These are phyloP conservation scores for Ips typographus DNA, from an alignment of 1,140 invertebrate genomes.

Conservation along the genomic window DNA sequence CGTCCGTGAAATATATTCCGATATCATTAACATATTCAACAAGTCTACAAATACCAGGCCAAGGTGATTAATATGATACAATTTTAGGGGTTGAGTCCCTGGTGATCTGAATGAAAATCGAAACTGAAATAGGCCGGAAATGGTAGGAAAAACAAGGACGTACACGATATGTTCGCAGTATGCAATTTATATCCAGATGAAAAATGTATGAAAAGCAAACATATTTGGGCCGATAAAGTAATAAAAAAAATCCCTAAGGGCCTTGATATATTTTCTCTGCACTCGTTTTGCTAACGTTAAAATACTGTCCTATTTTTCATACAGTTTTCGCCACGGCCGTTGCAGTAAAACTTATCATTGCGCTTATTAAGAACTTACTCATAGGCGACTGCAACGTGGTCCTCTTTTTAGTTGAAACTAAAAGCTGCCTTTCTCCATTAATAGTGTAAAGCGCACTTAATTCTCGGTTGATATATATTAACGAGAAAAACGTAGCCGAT, in stretches of 20 bases:
- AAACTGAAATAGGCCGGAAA: not conserved
- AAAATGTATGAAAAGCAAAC: slow-evolving; percentile 41
- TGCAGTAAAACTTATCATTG: slow-evolving; percentile 9
- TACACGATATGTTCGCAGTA: slow-evolving; percentile 10
- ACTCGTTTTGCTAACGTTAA: slow-evolving; percentile 24
- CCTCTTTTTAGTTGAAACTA: too few relatives aligned
- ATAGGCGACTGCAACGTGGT: not conserved
- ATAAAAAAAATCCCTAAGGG: slow-evolving; percentile 37
- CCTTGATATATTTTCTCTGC: slow-evolving; percentile 23
- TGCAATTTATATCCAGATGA: slow-evolving; percentile 32
- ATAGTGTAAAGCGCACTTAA: not conserved
- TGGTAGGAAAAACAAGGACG: not conserved
- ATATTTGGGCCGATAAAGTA: slow-evolving; percentile 39
- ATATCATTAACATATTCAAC: slow-evolving; percentile 17
- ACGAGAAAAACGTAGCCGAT: slow-evolving; percentile 9
- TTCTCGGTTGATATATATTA: not conserved
- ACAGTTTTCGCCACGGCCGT: not conserved
- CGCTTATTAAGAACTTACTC: not conserved
- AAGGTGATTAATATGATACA: not conserved
- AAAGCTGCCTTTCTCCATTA: not conserved
- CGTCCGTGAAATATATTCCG: slow-evolving; percentile 16
- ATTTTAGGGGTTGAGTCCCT: not conserved
- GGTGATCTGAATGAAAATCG: not conserved
- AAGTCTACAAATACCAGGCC: not conserved
- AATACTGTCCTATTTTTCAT: slow-evolving; percentile 24